A percentile compares a stretch with the other conserved stretches of the same genome.
These are phyloP conservation scores for Oceanites oceanicus DNA, from an alignment of 2,113 vertebrate species.

Conservation along the genomic window DNA sequence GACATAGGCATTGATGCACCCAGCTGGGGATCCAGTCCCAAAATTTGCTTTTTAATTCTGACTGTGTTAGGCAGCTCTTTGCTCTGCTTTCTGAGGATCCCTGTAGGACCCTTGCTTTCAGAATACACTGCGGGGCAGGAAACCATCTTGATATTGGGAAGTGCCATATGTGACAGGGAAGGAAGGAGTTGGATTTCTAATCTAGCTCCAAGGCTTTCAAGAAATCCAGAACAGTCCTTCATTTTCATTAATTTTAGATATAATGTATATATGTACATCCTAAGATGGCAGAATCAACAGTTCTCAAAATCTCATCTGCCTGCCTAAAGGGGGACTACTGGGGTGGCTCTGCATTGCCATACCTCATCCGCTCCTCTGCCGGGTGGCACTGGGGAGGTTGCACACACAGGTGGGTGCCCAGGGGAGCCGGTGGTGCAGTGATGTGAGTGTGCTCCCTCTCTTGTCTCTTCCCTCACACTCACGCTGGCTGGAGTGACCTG, in stretches of 20 bases:
- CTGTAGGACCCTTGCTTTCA: background rate
- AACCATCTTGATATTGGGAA: fast-evolving
- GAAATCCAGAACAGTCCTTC: background rate
- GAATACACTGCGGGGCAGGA: background rate
- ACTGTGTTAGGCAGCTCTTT: background rate
- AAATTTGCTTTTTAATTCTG: background rate
- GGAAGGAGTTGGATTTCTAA: background rate
- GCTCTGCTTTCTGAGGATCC: background rate
- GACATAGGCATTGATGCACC: background rate
- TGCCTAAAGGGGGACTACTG: background rate
- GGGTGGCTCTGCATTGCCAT: background rate
- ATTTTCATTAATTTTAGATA: background rate
- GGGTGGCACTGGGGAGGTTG: fast-evolving
- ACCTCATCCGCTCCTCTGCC: fast-evolving
- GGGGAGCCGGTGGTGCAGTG: fast-evolving
- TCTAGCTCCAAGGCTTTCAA: background rate
- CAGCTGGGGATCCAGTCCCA: background rate
- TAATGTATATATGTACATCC: background rate
- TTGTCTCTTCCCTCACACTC: background rate
- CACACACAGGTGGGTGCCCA: background rate
- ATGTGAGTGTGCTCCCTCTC: background rate
- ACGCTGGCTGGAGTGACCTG: background rate
- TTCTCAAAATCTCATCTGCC: background rate
- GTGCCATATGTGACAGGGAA: background rate
- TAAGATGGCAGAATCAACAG: background rate